Percentiles rank a stretch among this genome's conserved stretches.
These are phyloP conservation scores for Tautogolabrus adspersus DNA, from an alignment of 2,113 vertebrate genomes.

Conservation along the genomic window DNA sequence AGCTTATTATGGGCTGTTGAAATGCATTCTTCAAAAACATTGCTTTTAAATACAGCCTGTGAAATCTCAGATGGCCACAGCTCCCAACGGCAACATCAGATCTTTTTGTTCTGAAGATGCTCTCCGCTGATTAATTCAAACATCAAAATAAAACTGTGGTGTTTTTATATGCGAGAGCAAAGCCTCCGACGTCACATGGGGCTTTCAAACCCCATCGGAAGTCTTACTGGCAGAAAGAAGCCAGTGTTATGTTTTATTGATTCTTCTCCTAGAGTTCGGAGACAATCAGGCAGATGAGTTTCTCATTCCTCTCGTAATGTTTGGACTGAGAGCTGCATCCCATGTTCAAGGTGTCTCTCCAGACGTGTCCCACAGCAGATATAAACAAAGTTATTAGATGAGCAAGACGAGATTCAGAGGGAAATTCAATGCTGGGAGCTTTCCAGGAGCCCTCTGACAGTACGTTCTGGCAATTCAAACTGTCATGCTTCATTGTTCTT, in stretches of 20 bases:
- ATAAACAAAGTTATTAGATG: slow-evolving; percentile 80
- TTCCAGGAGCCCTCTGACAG: slow-evolving; percentile 60
- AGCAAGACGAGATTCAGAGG: slow-evolving; percentile 69
- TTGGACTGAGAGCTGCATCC: slow-evolving; percentile 71
- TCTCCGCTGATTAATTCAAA: slow-evolving; percentile 83
- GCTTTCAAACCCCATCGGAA: slow-evolving; percentile 76
- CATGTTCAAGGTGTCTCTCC: slow-evolving; percentile 76
- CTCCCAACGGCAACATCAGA: slow-evolving; percentile 80
- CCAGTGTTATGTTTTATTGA: slow-evolving; percentile 81
- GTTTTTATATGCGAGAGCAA: slow-evolving; percentile 69
- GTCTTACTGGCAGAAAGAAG: slow-evolving; percentile 77
- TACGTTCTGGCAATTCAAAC: slow-evolving; percentile 54
- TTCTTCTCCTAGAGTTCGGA: slow-evolving; percentile 77
- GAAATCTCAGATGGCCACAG: slow-evolving; percentile 74
- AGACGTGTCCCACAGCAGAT: slow-evolving; percentile 69
- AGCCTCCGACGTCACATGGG: slow-evolving; percentile 68
- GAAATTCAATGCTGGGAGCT: slow-evolving; percentile 55
- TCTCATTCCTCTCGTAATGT: slow-evolving; percentile 78
- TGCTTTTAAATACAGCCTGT: slow-evolving; percentile 72
- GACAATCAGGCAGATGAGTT: slow-evolving; percentile 79
- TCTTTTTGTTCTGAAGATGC: slow-evolving; percentile 81
- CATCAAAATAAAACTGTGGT: slow-evolving; percentile 80
- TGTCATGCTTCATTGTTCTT: slow-evolving; percentile 73
- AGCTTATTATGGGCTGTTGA: slow-evolving; percentile 70
- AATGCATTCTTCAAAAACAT: slow-evolving; percentile 77